phyloP scores from a whole-genome alignment of 2,113 vertebrate species.

The Bombycilla garrulus region DNA sequence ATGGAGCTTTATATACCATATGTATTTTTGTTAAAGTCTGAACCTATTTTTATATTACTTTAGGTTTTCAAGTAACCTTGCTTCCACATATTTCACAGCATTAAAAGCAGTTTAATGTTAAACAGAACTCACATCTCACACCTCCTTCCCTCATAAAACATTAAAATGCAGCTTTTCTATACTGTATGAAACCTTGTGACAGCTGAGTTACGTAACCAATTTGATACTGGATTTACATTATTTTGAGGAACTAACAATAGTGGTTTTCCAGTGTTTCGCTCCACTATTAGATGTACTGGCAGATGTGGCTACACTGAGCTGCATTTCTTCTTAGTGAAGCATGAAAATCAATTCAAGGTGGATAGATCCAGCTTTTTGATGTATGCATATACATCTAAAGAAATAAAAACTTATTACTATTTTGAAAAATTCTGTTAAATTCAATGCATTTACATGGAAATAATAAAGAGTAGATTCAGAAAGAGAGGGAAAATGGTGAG shows the following conservation, averaged over 20 bases:
- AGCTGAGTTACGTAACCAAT: background rate
- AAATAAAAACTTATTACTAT: background rate
- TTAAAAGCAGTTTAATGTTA: slow-evolving; percentile 46
- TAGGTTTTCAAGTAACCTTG: slow-evolving; percentile 59
- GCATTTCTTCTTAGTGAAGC: background rate
- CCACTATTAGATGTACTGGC: background rate
- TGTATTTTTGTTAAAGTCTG: slow-evolving; percentile 14
- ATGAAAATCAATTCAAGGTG: background rate
- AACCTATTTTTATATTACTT: slow-evolving; percentile 51
- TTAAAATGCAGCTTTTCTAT: slow-evolving; percentile 36
- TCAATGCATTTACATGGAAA: background rate
- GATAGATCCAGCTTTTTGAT: background rate
- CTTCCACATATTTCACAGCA: slow-evolving; percentile 22
- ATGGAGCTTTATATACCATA: background rate
- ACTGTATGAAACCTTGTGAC: background rate
- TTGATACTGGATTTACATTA: background rate
- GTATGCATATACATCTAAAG: background rate
- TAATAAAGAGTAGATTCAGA: background rate
- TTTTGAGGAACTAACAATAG: slow-evolving; percentile 16
- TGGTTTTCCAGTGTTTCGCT: background rate
- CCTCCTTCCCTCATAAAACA: background rate
- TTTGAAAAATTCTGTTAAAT: background rate
- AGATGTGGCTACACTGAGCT: background rate
- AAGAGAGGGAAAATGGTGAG: background rate
- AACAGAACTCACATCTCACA: slow-evolving; percentile 18